A percentile compares a stretch with the other conserved stretches of the same genome.
These are phyloP conservation scores for Eurytoma californica DNA, from an alignment of 2,888 invertebrate species.

Conservation along the genomic window DNA sequence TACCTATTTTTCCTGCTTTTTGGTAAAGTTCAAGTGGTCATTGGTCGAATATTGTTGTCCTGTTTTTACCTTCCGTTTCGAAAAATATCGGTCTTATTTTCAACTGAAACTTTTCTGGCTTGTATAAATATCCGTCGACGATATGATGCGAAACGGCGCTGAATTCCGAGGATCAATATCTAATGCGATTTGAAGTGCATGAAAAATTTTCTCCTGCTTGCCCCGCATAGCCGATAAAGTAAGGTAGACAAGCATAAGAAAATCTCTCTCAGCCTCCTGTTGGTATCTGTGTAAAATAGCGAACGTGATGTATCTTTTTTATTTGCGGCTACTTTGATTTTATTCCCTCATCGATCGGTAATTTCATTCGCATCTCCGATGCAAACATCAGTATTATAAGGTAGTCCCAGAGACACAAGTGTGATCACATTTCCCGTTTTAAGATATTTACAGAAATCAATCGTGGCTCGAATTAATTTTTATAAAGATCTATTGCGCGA, in stretches of 20 bases:
- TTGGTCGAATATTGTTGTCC: constrained; percentile 59
- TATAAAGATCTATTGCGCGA: constrained; percentile 63
- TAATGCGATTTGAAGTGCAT: neutral
- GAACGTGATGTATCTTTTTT: neutral
- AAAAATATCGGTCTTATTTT: constrained; percentile 44
- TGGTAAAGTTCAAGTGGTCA: constrained; percentile 49
- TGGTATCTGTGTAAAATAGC: constrained; percentile 24
- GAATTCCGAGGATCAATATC: constrained; percentile 8
- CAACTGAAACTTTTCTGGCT: constrained; percentile 5
- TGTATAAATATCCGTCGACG: constrained; percentile 5
- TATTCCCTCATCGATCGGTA: constrained; percentile 4
- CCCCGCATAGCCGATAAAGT: neutral
- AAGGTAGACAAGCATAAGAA: neutral
- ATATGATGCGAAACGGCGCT: constrained; percentile 27
- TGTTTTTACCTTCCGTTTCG: constrained; percentile 49
- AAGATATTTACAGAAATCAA: constrained; percentile 59
- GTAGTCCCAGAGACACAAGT: constrained; percentile 41
- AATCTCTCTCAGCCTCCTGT: neutral
- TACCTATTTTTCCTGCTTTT: constrained; percentile 21
- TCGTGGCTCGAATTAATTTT: constrained; percentile 53
- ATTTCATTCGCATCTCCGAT: constrained; percentile 24
- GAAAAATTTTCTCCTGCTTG: constrained; percentile 2
- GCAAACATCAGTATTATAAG: constrained; percentile 41
- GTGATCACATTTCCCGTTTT: constrained; percentile 34
- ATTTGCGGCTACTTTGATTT: constrained; percentile 39